Percentiles rank a stretch among this genome's conserved stretches.
Conservation (phyloP, 2,888 invertebrate species). For the Meiosimyza platycephala region DNA sequence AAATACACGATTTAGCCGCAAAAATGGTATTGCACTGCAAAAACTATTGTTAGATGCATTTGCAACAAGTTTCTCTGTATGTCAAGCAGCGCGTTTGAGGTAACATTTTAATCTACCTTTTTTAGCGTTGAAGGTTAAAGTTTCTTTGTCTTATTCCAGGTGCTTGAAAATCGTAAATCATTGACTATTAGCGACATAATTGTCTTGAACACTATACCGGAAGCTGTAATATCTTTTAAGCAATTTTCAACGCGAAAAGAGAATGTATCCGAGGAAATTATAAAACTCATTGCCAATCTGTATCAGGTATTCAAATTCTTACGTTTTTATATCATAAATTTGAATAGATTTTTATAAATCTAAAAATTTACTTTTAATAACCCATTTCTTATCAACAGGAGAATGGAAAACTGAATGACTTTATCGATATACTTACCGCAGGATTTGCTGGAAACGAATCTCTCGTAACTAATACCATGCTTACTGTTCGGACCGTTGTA, state of each 20-base stretch:
- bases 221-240: too few relatives aligned
- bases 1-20: conserved; percentile 69
- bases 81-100: conserved; percentile 63
- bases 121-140: neutral
- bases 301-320: conserved; percentile 68
- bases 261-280: conserved; percentile 78
- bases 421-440: too few relatives aligned
- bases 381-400: conserved; percentile 50
- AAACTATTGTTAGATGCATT: conserved; percentile 61
- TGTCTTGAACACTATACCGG: conserved; percentile 79
- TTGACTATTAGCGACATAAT: conserved; percentile 76
- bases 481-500: conserved; percentile 81
- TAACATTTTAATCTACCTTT: conserved; percentile 44
- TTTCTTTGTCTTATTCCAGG: conserved; percentile 56
- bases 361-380: neutral
- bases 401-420: conserved; percentile 71
- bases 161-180: conserved; percentile 75
- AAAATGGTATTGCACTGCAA: conserved; percentile 58
- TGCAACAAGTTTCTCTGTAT: conserved; percentile 58
- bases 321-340: neutral
- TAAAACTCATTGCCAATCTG: conserved; percentile 78
- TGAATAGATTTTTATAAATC: neutral
- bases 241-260: conserved; percentile 84
- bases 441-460: too few relatives aligned
- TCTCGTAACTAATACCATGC: conserved; percentile 77